These are phyloP conservation scores for Montifringilla adamsi DNA, from an alignment of 2,113 vertebrate species.

Conservation along the genomic window DNA sequence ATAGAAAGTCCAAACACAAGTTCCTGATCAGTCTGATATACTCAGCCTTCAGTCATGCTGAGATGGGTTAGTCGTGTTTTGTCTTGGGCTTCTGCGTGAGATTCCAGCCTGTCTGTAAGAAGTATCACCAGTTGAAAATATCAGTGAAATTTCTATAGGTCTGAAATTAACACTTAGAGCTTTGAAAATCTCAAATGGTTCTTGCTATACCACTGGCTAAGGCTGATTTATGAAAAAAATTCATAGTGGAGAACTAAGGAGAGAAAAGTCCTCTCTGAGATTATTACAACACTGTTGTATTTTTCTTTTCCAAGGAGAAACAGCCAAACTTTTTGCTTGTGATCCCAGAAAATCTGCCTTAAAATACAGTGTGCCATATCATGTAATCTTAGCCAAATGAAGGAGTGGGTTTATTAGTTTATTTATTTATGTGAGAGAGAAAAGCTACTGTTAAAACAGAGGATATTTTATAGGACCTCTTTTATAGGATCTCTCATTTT, in stretches of 20 bases:
- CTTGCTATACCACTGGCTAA: not conserved
- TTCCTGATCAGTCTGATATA: not conserved
- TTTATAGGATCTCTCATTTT: not conserved
- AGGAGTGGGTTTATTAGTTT: not conserved
- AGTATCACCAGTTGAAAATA: not conserved
- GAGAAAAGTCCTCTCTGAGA: not conserved
- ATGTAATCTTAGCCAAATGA: not conserved
- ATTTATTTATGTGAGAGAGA: not conserved
- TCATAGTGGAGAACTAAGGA: not conserved
- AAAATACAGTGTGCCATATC: not conserved
- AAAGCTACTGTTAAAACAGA: not conserved
- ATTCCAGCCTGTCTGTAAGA: not conserved
- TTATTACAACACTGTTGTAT: not conserved
- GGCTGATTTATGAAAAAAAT: not conserved
- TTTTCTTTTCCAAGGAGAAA: not conserved
- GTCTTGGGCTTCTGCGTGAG: not conserved
- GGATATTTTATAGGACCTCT: not conserved
- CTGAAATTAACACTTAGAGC: not conserved
- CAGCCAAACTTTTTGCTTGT: not conserved
- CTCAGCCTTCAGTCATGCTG: not conserved
- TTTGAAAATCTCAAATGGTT: not conserved
- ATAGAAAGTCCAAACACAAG: not conserved
- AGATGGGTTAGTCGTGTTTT: not conserved
- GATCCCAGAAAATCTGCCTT: not conserved
- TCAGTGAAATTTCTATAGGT: fast-evolving